Evolutionary conservation across 2,113 vertebrate genomes (phyloP).

Genomic region (Mesembrinibis cayennensis): DNA sequence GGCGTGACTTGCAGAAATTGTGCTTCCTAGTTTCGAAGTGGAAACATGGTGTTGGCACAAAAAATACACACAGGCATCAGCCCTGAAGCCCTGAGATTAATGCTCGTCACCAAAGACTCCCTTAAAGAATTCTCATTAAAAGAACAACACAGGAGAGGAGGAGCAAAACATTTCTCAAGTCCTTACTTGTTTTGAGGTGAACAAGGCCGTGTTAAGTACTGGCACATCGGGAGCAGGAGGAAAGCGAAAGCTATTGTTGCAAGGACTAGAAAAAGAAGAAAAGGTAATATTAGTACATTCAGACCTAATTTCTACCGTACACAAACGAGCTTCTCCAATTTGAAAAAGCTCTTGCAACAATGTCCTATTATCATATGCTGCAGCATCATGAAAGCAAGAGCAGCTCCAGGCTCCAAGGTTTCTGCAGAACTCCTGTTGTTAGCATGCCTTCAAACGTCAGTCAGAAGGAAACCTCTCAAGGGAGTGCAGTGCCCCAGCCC

Average conservation of each 20-base stretch:
- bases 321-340: background rate
- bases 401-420: background rate
- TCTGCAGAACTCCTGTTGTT: background rate
- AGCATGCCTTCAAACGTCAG: background rate
- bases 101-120: background rate
- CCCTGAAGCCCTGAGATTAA: background rate
- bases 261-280: conserved; percentile 83
- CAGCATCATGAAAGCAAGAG: background rate
- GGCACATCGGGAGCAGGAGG: conserved; percentile 99
- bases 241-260: conserved; percentile 99
- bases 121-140: background rate
- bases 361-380: background rate
- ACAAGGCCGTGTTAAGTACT: conserved; percentile 99
- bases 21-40: background rate
- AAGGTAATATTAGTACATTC: conserved; percentile 40
- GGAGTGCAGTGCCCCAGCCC: background rate
- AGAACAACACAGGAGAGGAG: background rate
- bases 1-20: background rate
- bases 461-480: background rate
- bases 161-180: background rate
- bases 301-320: background rate
- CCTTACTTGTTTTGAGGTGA: conserved; percentile 98
- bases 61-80: background rate
- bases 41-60: background rate
- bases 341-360: conserved; percentile 23